These are phyloP conservation scores for Luperina nickerlii DNA, from an alignment of 2,888 invertebrate species.

Conservation along the genomic window DNA sequence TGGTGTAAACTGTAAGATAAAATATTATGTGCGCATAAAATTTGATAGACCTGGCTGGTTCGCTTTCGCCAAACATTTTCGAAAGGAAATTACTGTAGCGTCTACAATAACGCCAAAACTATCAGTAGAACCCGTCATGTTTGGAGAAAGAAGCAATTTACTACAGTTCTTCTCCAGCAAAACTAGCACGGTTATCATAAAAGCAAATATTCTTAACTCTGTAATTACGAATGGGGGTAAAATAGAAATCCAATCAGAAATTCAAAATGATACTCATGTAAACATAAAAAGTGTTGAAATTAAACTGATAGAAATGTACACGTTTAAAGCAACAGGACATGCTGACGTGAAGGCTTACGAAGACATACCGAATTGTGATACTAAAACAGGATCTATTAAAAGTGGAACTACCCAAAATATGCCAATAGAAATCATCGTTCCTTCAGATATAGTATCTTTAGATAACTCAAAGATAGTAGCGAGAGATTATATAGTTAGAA, in stretches of 20 bases:
- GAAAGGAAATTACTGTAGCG: conserved; percentile 69
- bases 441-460: conserved; percentile 57
- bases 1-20: conserved; percentile 64
- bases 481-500: conserved; percentile 67
- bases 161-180: conserved; percentile 68
- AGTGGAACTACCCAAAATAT: conserved; percentile 60
- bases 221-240: conserved; percentile 66
- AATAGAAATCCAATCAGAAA: conserved; percentile 68
- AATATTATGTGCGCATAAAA: conserved; percentile 72
- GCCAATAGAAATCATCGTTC: conserved; percentile 57
- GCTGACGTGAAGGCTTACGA: conserved; percentile 44
- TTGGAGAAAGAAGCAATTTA: conserved; percentile 68
- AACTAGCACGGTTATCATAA: conserved; percentile 67
- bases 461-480: conserved; percentile 69
- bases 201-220: conserved; percentile 67
- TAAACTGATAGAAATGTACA: conserved; percentile 66
- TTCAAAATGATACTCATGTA: conserved; percentile 70
- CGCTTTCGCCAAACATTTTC: conserved; percentile 67
- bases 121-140: conserved; percentile 66
- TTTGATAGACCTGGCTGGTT: conserved; percentile 72
- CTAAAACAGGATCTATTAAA: conserved; percentile 61
- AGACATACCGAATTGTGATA: conserved; percentile 63
- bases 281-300: conserved; percentile 67
- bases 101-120: conserved; percentile 67
- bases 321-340: conserved; percentile 58